Evolutionary conservation across 2,113 vertebrate genomes (phyloP).

Genomic region (Ptilorrhoa leucosticta): DNA sequence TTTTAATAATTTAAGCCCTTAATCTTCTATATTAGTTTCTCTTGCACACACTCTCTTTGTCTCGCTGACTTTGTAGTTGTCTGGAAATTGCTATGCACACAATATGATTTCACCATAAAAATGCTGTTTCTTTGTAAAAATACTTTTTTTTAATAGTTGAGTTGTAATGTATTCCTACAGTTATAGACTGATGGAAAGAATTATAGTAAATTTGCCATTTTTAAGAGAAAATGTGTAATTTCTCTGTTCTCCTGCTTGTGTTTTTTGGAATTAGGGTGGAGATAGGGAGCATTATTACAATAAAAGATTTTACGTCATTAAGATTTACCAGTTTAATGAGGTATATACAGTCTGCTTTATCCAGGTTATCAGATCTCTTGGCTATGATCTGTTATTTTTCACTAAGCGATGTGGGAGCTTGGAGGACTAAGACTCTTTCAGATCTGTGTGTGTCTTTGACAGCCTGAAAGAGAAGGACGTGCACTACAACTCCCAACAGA

Average conservation of each 20-base stretch:
- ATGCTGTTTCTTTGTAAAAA: background rate
- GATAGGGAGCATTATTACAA: background rate
- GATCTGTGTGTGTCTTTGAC: background rate
- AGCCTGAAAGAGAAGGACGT: background rate
- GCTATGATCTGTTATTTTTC: slow-evolving; percentile 13
- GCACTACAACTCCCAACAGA: background rate
- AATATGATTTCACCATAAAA: background rate
- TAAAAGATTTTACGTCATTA: slow-evolving; percentile 66
- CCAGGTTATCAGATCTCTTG: slow-evolving; percentile 48
- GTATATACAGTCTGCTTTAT: slow-evolving; percentile 46
- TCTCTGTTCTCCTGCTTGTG: background rate
- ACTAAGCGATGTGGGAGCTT: background rate
- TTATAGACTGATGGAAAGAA: background rate
- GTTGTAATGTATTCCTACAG: background rate
- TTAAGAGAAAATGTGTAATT: background rate
- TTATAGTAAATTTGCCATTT: background rate
- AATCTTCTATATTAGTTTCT: slow-evolving; percentile 41
- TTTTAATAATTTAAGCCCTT: slow-evolving; percentile 57
- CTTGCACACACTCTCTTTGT: background rate
- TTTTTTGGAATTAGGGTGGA: background rate
- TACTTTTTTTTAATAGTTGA: background rate
- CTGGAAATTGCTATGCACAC: background rate
- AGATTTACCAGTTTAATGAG: slow-evolving; percentile 56
- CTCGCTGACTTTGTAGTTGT: background rate
- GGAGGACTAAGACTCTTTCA: background rate